Conservation (phyloP, 64 coral and sea anemone genomes). For the Pocillopora damicornis region DNA sequence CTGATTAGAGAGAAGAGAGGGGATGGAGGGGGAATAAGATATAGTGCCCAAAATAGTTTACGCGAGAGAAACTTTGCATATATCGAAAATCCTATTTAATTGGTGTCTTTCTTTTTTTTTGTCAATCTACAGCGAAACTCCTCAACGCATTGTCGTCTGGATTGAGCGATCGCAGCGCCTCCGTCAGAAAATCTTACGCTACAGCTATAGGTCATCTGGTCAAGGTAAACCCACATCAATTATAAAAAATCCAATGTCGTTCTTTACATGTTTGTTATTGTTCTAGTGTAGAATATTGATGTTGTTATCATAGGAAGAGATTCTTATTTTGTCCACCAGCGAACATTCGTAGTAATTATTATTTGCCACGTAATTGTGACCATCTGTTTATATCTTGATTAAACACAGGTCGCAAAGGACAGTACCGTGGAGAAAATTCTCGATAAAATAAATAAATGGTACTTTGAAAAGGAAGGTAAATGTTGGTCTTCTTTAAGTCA, state of each 20-base stretch:
- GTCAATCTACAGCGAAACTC: conserved; percentile 60
- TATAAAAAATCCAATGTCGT: not conserved
- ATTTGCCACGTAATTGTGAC: not conserved
- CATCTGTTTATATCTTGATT: not conserved
- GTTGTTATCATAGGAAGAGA: not conserved
- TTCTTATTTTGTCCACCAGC: too few species aligned
- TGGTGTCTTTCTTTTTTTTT: too few species aligned
- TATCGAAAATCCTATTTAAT: too few species aligned
- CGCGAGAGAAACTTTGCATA: too few species aligned
- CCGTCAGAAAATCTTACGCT: conserved; percentile 85
- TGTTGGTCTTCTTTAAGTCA: not conserved
- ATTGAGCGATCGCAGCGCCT: conserved; percentile 75
- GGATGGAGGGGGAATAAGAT: too few species aligned
- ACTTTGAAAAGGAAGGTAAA: conserved; percentile 97
- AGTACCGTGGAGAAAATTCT: conserved; percentile 83
- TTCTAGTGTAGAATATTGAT: not conserved
- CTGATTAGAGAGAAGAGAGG: too few species aligned
- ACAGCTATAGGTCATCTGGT: conserved; percentile 76
- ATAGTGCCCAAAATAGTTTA: too few species aligned
- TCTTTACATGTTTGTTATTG: not conserved
- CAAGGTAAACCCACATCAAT: conserved; percentile 34
- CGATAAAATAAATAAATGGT: conserved; percentile 88
- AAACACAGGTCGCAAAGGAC: conserved; percentile 78
- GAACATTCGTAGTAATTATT: not conserved
- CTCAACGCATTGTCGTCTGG: conserved; percentile 80